Evolutionary conservation across 2,113 vertebrate species (phyloP).

Genomic region (Sylvicapra grimmia): DNA sequence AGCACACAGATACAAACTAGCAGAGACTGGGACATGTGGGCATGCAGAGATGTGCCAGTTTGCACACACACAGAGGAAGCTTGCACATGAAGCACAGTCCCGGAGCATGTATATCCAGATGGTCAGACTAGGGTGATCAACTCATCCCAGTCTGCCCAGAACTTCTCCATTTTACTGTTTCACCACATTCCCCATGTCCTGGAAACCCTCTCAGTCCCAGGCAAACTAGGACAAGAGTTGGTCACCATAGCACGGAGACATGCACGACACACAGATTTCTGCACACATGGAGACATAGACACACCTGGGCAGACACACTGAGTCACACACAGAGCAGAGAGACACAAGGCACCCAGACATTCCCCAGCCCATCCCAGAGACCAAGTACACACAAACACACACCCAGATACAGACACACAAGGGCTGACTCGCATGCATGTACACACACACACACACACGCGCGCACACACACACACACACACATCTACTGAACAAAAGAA

Average conservation of each 20-base stretch:
- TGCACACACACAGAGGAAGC: neutral
- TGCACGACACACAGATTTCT: neutral
- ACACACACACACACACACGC: too few species aligned
- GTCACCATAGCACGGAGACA: neutral
- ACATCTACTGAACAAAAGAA: neutral
- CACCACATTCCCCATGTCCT: neutral
- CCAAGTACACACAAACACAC: neutral
- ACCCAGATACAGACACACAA: too few species aligned
- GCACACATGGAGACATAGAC: neutral
- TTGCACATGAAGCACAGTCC: rapidly evolving
- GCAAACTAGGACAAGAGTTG: neutral
- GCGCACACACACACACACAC: neutral
- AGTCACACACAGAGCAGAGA: neutral
- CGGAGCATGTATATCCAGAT: rapidly evolving
- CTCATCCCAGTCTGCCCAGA: neutral
- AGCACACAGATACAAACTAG: too few species aligned
- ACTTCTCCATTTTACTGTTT: neutral
- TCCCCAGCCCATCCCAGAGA: neutral
- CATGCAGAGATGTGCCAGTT: neutral
- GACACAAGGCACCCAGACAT: neutral
- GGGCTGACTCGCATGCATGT: too few species aligned
- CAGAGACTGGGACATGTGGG: neutral
- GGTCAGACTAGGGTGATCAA: rapidly evolving
- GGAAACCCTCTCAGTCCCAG: neutral
- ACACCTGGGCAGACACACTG: neutral